Base-by-base conservation (phyloP, 2,888 invertebrate genomes). In the Cerastis leucographa region DNA sequence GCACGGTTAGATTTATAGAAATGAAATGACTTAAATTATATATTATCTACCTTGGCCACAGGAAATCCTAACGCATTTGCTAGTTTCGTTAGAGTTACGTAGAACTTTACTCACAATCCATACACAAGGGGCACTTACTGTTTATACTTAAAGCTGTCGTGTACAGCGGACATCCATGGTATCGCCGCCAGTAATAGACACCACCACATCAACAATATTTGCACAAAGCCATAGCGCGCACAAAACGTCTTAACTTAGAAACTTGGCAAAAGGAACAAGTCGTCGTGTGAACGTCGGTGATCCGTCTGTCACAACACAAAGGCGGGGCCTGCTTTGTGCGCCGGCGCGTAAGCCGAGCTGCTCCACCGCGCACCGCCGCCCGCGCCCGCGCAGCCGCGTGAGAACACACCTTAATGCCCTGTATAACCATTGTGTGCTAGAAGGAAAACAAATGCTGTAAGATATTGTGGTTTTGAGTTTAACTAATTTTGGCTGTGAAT, bases 261-360 rank as follows among this genome's bases (percentile, higher is more conserved):
- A 56, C 35, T 14, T 25, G 49, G 83, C 71, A 72, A 85, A 76
- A 78, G 49, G 73, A 78, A 11, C 25, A 83, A 70, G 74, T 54
- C 64, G 35, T 73, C 87, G 87, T 87, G 87, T 84, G 88, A 87
- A 87, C 81, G 78, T 66, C 75, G 61, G 56, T 51, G 83, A 83
- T 72, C 79, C 74, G 84, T 75, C 40, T 84, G 84, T 84, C 87
- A 87, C 85, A 87, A 80, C 78, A 87, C 88, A 89, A 87, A 89
- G 89, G 87, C 89, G 87, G 72, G 88, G 87, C 87, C 54, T 78
- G 74, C 78, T 59, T 87, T 87, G 79, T 87, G 71, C 56, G 51
- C 49, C 59, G 3, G 62, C 44, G 64, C 59, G 86, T 78, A 84
- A 86, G 75, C 65, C 75, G 86, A 88, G 87, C 74, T 65, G 74